Conservation (phyloP, 2,113 vertebrate species). For the Sarotherodon lohbergeri region DNA sequence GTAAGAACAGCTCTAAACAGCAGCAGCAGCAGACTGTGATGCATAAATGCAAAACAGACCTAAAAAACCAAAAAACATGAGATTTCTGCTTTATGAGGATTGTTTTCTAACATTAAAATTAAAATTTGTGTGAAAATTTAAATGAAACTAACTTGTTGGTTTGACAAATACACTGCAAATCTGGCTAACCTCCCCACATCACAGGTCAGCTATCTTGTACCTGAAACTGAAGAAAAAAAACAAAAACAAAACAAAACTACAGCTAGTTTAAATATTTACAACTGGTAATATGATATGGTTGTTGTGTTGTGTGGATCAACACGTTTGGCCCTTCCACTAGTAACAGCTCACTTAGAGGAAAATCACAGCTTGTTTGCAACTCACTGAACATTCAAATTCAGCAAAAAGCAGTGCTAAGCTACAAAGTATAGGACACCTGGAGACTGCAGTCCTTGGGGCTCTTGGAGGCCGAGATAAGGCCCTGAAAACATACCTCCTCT, state of each 20-base stretch:
- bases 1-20: not conserved
- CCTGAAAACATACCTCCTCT: not conserved
- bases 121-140: not conserved
- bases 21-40: not conserved
- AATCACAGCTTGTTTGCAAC: not conserved
- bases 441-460: not conserved
- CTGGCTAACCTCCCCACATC: not conserved
- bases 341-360: not conserved
- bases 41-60: not conserved
- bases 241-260: fast-evolving
- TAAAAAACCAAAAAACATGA: not conserved
- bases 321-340: not conserved
- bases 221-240: not conserved
- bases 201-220: not conserved
- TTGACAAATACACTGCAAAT: not conserved
- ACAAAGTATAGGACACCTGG: not conserved
- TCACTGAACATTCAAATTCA: not conserved
- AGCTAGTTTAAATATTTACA: not conserved
- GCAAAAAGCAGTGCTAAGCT: not conserved
- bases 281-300: not conserved
- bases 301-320: not conserved
- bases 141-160: not conserved
- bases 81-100: not conserved
- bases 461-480: not conserved
- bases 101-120: not conserved